Conservation (phyloP, 1,140 invertebrate species). For the Calosoma granatense region DNA sequence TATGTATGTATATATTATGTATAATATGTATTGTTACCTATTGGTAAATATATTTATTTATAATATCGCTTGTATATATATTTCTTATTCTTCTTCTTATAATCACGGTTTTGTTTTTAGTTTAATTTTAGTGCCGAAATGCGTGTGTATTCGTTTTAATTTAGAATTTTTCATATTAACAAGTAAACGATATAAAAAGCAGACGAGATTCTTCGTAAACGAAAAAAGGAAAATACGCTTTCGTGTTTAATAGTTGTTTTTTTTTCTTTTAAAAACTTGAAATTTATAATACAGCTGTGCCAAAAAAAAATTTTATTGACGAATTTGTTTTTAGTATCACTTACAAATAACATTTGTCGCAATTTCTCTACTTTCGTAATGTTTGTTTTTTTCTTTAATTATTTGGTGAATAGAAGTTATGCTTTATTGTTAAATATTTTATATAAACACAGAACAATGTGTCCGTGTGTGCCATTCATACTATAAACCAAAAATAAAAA, state of each 20-base stretch:
- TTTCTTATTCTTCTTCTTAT: background rate
- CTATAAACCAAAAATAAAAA: too few species aligned
- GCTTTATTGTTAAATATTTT: slow-evolving; percentile 6
- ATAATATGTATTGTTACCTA: too few species aligned
- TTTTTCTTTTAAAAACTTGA: background rate
- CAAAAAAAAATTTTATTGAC: slow-evolving; percentile 4
- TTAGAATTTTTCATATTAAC: slow-evolving; percentile 1
- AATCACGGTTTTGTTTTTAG: background rate
- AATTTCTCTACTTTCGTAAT: slow-evolving; percentile 3
- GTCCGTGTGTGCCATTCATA: background rate
- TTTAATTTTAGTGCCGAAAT: background rate
- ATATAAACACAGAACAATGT: background rate
- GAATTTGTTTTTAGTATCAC: slow-evolving; percentile 3
- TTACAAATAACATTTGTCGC: slow-evolving; percentile 4
- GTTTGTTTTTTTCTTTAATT: background rate
- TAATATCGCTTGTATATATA: too few species aligned
- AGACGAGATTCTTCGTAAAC: background rate
- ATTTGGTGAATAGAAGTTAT: slow-evolving; percentile 4
- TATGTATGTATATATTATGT: too few species aligned
- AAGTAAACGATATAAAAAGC: slow-evolving; percentile 3
- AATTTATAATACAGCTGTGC: slow-evolving; percentile 3
- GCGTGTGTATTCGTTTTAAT: background rate
- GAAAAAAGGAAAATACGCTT: background rate
- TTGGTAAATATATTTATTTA: too few species aligned
- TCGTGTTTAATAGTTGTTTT: background rate